Evolutionary conservation across 1,140 invertebrate genomes (phyloP).

Genomic region (Sesamia nonagrioides): DNA sequence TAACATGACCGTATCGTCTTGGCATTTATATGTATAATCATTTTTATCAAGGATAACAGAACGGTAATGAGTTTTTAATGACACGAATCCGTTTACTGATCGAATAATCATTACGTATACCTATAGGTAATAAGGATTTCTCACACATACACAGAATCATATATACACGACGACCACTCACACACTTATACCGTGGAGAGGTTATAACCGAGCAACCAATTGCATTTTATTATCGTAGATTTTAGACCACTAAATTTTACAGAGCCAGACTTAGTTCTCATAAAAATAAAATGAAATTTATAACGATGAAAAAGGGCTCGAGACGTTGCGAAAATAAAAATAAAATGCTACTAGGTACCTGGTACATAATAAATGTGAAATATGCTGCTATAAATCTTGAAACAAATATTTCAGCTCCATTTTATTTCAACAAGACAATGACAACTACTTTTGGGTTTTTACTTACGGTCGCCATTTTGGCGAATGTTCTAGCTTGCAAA

Average conservation of each 20-base stretch:
- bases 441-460: neutral
- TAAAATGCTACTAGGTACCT: neutral
- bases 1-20: conserved; percentile 29
- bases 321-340: conserved; percentile 14
- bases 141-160: too few species aligned
- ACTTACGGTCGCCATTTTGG: neutral
- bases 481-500: neutral
- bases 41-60: conserved; percentile 3
- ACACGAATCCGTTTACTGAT: neutral
- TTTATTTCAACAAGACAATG: conserved; percentile 2
- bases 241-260: neutral
- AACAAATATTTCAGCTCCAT: neutral
- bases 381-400: conserved; percentile 20
- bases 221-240: neutral
- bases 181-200: too few species aligned
- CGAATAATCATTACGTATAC: neutral
- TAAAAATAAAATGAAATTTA: neutral
- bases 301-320: conserved; percentile 12
- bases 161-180: too few species aligned
- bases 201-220: neutral
- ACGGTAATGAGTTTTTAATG: conserved; percentile 20
- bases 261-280: neutral
- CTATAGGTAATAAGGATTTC: too few species aligned
- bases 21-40: conserved; percentile 7
- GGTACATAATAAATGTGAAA: conserved; percentile 26